phyloP scores from a whole-genome alignment of 92 coral and sea anemone species.

The Heteractis magnifica region DNA sequence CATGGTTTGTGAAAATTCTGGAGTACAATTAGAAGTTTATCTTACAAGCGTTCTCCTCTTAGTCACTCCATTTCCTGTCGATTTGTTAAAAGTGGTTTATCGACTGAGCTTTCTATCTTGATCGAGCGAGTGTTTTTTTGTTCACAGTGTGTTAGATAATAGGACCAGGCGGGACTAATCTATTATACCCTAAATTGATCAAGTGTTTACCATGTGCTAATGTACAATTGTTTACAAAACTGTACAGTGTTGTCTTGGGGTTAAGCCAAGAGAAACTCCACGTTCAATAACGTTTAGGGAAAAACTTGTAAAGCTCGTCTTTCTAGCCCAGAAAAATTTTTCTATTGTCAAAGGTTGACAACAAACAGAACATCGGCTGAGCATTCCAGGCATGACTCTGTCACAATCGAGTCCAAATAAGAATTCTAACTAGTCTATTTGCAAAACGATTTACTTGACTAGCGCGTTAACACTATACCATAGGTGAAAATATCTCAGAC shows the following conservation, averaged over 20 bases:
- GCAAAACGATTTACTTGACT: neutral
- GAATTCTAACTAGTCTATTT: neutral
- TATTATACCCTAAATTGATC: neutral
- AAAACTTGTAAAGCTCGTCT: neutral
- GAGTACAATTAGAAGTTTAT: neutral
- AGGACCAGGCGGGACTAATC: slow-evolving; percentile 4
- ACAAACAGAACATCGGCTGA: neutral
- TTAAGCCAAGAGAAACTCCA: slow-evolving; percentile 1
- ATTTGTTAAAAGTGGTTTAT: neutral
- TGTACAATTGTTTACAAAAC: slow-evolving; percentile 10
- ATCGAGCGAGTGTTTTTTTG: neutral
- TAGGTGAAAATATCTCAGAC: neutral
- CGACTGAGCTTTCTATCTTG: neutral
- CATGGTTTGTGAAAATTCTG: neutral
- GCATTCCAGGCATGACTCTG: slow-evolving; percentile 19
- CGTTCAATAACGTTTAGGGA: slow-evolving; percentile 11
- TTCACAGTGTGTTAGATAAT: neutral
- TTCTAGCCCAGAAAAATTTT: neutral
- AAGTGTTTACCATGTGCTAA: slow-evolving; percentile 9
- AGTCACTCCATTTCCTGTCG: neutral
- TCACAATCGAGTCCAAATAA: slow-evolving; percentile 6
- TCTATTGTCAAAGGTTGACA: neutral
- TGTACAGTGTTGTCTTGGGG: neutral
- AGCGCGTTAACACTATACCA: neutral
- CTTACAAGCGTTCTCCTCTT: neutral